Conservation (phyloP, 35 echinoderm and acorn worm genomes). For the Ophioderma brevispina region DNA sequence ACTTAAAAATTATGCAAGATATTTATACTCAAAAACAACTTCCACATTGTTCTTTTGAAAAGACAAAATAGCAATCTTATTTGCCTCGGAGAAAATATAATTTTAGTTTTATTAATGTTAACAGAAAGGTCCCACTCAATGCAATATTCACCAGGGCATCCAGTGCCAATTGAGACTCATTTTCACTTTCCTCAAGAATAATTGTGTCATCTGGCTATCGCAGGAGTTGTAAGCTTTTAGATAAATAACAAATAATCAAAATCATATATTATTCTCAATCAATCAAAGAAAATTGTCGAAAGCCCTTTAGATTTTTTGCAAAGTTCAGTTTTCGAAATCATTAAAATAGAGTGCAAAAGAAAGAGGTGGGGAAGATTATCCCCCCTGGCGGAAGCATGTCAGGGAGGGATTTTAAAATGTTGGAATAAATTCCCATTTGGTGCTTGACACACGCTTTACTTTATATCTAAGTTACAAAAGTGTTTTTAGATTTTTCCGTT, state of each 20-base stretch:
- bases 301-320: not conserved
- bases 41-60: not conserved
- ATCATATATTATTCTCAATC: slow-evolving; percentile 13
- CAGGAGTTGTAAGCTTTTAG: not conserved
- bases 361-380: no score
- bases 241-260: slow-evolving; percentile 18
- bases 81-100: slow-evolving; percentile 20
- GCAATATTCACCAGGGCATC: not conserved
- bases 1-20: not conserved
- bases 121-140: slow-evolving; percentile 2
- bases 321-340: slow-evolving; percentile 16
- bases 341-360: slow-evolving; percentile 7
- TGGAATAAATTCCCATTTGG: not conserved
- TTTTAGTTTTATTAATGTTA: slow-evolving; percentile 27
- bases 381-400: not conserved
- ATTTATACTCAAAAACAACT: slow-evolving; percentile 3
- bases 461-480: not conserved
- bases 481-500: not conserved
- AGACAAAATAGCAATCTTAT: not conserved
- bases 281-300: not conserved
- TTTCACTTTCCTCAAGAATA: not conserved
- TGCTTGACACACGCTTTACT: not conserved
- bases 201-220: not conserved
- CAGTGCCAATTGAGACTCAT: not conserved
- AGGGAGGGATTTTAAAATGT: slow-evolving; percentile 19